These are phyloP conservation scores for Lepeophtheirus salmonis DNA, from an alignment of 1,140 invertebrate species.

Conservation along the genomic window DNA sequence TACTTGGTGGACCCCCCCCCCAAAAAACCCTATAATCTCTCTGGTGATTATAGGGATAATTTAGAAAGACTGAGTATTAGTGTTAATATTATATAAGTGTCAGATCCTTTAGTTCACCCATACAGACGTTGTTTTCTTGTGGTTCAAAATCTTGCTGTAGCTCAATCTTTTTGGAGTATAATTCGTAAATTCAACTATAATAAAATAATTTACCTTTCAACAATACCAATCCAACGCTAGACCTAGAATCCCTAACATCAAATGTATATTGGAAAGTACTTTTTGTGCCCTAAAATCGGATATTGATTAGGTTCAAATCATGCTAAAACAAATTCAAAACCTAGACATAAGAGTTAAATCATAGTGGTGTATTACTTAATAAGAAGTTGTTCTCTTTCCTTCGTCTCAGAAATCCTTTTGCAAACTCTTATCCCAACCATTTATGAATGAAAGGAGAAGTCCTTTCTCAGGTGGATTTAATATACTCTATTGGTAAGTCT, in stretches of 20 bases:
- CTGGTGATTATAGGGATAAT: not conserved
- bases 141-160: not conserved
- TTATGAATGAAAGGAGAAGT: not conserved
- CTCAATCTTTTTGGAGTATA: not conserved
- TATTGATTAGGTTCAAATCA: not conserved
- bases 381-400: not conserved
- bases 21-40: too few species aligned
- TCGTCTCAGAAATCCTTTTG: not conserved
- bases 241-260: not conserved
- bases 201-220: not conserved
- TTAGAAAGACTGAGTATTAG: not conserved
- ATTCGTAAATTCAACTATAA: not conserved
- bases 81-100: too few species aligned
- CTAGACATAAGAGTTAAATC: not conserved
- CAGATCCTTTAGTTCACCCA: not conserved
- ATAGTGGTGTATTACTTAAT: not conserved
- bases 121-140: not conserved
- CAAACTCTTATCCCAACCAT: not conserved
- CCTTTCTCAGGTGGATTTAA: not conserved
- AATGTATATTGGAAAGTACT: not conserved
- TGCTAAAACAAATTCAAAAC: not conserved
- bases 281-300: too few species aligned
- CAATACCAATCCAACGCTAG: not conserved
- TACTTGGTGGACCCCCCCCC: too few species aligned
- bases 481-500: not conserved